Conservation (phyloP, 2,113 vertebrate species). For the Leptodactylus fuscus region DNA sequence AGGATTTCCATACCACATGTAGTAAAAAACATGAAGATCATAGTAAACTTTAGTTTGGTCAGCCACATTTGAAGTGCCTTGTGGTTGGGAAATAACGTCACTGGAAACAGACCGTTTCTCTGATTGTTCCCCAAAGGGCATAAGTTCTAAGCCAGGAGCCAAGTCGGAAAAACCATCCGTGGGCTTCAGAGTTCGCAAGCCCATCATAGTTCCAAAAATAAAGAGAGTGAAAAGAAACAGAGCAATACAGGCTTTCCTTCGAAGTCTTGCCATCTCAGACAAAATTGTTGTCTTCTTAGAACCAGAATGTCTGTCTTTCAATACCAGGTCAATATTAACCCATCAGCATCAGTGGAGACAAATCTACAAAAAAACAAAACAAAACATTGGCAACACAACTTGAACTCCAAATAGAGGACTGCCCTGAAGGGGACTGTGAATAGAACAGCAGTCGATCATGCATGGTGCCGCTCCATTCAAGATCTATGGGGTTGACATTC, state of each 20-base stretch:
- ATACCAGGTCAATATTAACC: background rate
- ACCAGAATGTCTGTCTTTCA: background rate
- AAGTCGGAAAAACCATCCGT: slow-evolving; percentile 84
- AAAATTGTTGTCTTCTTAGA: background rate
- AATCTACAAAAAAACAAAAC: background rate
- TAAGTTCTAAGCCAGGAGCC: slow-evolving; percentile 78
- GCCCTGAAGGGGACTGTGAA: too few relatives aligned
- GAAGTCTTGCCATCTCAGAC: slow-evolving; percentile 81
- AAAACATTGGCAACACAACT: background rate
- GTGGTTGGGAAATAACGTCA: slow-evolving; percentile 58
- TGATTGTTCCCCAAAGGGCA: slow-evolving; percentile 69
- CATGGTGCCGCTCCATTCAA: too few relatives aligned
- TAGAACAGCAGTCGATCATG: too few relatives aligned
- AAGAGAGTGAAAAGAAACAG: slow-evolving; percentile 88
- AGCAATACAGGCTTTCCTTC: slow-evolving; percentile 82
- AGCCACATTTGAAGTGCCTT: slow-evolving; percentile 6
- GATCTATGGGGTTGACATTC: too few relatives aligned
- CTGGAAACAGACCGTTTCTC: slow-evolving; percentile 68
- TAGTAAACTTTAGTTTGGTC: slow-evolving; percentile 78
- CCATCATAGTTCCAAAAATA: slow-evolving; percentile 90
- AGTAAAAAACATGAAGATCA: slow-evolving; percentile 90
- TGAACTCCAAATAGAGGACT: background rate
- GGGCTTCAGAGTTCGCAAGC: slow-evolving; percentile 83
- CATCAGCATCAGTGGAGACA: background rate
- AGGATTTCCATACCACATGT: slow-evolving; percentile 87